Percentiles rank a stretch among this genome's conserved stretches.
Conservation (phyloP, 2,797 vertebrate species). For the Tokudaia tokunoshimensis region DNA sequence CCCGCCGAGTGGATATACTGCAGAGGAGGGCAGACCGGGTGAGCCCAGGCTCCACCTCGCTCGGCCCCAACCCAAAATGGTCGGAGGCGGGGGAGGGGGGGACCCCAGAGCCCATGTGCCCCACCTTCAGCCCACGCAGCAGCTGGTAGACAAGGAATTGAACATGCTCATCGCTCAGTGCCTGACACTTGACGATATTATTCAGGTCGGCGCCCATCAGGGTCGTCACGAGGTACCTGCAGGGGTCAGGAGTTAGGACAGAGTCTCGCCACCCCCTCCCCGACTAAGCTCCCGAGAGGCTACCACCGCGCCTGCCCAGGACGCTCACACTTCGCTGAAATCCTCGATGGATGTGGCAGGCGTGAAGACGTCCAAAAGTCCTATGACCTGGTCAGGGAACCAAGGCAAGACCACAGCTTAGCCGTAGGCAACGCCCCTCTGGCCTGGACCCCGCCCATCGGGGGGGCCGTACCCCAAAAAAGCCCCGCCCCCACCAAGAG, state of each 20-base stretch:
- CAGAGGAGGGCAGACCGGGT: constrained; percentile 52
- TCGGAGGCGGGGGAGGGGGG: background rate
- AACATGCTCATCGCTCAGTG: constrained; percentile 97
- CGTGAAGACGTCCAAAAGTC: constrained; percentile 98
- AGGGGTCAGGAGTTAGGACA: background rate
- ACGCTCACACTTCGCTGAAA: constrained; percentile 97
- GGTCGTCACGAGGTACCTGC: constrained; percentile 98
- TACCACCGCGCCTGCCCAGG: background rate
- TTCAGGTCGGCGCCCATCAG: constrained; percentile 99
- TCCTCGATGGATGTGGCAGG: constrained; percentile 94
- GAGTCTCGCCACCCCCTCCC: background rate
- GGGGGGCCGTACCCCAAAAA: rapidly evolving
- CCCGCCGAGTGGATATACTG: constrained; percentile 99
- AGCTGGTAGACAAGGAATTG: constrained; percentile 99
- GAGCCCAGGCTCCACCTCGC: background rate
- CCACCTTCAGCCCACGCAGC: constrained; percentile 96
- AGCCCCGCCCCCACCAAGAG: background rate
- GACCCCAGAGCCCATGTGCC: background rate
- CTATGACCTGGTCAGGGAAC: constrained; percentile 92
- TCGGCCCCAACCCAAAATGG: background rate
- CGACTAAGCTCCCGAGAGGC: background rate
- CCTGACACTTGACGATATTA: constrained; percentile 99
- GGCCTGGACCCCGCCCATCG: background rate
- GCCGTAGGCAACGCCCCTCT: too few relatives aligned
- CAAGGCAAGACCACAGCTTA: background rate